Base-by-base conservation (phyloP, 2,113 vertebrate genomes). In the Ictalurus punctatus region DNA sequence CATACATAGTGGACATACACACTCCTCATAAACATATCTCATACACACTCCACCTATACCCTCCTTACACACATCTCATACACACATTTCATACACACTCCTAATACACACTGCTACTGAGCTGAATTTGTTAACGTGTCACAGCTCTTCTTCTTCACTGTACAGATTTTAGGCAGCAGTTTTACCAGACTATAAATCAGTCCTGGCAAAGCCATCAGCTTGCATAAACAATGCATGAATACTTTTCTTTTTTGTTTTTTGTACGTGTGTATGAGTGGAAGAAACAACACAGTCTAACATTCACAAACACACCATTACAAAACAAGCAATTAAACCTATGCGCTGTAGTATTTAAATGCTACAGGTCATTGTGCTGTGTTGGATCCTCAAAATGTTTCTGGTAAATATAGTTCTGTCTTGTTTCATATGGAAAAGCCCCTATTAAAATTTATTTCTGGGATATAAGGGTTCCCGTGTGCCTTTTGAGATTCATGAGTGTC, bases 81-180 rank as follows among this genome's bases (percentile, higher is more conserved):
- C 67, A 71, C 34, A 81, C 63, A 4, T 4, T 9, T 23, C 34
- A 48, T 25, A 58, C 2, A 63, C 54, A 63, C 34, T 6, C 30
- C 44, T 37, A 14, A 65, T 37, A 81, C 84, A 84, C 59, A 59
- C 56, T 40, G 37, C 73, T 54, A 44, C 56, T 3, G 37, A 86
- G 34, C 73, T 86, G 86, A 23, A 65, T 73, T 63, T 86, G 81
- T 78, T 37, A 40, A 17, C 27, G 30, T 34, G 54, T 61, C n/a
- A 58, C 59, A 87, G 61, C 63, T 88, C 30, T 58, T 69, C 27
- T 44, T 19, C 81, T 63, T 76, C 65, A 30, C 61, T 69, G 44
- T 56, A 71, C 78, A 82, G 76, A 52, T 81, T 80, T 65, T 30
- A 40, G 34, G 52, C 16, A 40, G 85, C 34, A n/a, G 30, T 48